Evolutionary conservation across 2,888 invertebrate species (phyloP), one percentile per base, ranked within the genome.

Genomic region (Cinara cedri): DNA sequence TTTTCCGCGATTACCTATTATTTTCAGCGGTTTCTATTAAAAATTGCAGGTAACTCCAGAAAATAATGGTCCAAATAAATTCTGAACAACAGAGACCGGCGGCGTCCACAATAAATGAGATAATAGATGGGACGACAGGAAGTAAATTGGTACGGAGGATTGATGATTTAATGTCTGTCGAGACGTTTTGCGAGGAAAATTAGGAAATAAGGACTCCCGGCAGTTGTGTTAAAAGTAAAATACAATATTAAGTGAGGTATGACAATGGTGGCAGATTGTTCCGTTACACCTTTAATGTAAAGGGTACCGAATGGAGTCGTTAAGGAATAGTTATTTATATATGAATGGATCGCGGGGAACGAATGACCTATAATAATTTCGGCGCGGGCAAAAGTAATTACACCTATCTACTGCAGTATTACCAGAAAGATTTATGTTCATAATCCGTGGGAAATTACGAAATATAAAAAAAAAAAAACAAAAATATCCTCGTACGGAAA

Each of bases 231-330:
- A 42, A 44, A 42, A 21, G 44, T 71, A 42, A 71, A 71, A 71
- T 1, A 44, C 42, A 34, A 70, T 34, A 34, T 70, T 54, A 70
- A 70, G 51, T 34, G 55, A 71, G 70, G 55, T 44, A 55, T 71
- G 55, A 11, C 21, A 44, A 71, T 42, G 42, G 42, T 71, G 55
- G 9, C 42, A 3, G 55, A 44, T 42, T 70, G 54, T 70, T 14
- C 54, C 51, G 51, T 70, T 54, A 55, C n/a, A 34, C n/a, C 42
- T 9, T 10, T n/a, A n/a, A 9, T 55, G 16, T 34, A 42, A 55
- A 55, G 70, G 42, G 70, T 51, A 51, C 16, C 26, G 34, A 54
- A 70, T 19, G 34, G 55, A 44, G 21, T 55, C 42, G 21, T 71
- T 55, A 21, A 44, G 34, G 6, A 10, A 16, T 21, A 55, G 26